Base-by-base conservation (phyloP, 2,113 vertebrate genomes). In the Oxyura jamaicensis region DNA sequence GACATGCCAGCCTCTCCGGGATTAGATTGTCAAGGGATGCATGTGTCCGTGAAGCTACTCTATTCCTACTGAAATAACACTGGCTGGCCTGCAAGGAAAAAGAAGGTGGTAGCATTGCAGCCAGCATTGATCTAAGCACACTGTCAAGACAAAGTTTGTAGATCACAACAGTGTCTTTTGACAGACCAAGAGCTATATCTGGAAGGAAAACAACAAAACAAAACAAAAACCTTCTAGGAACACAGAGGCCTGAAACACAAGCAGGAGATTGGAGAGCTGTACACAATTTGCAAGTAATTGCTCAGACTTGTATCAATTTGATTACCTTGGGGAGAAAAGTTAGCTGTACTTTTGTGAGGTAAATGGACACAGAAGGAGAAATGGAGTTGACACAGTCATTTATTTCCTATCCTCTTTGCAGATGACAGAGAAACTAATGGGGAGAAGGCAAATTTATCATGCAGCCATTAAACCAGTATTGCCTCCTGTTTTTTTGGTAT, bases 11-110 rank as follows among this genome's bases (percentile, higher is more conserved):
- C 29, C 58, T 31, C 48, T 63, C 44, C 0, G 5, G 46, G 28
- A 50, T 41, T 62, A 68, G 28, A 52, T 13, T 83, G 71, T 48
- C 50, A 48, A 8, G 44, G 53, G 16, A 44, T 72, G 26, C 25
- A 14, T 1, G 7, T 10, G 7, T n/a, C 60, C 73, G 21, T 0
- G 2, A n/a, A 72, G 35, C 44, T 65, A 7, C 19, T 52, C 2
- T 3, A n/a, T 19, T 91, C 39, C 81, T 48, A 21, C n/a, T 41
- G 68, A 59, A 80, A 69, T 4, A 52, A 42, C 71, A 35, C 44
- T 56, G 59, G 6, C 42, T 94, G 66, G 29, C 48, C 78, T 53
- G 20, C 26, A 74, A 50, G 36, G 25, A 75, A 55, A 55, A 48
- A 80, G 67, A 23, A 22, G 56, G 39, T 20, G 26, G 41, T 1